These are phyloP conservation scores for Recurvirostra avosetta DNA, from an alignment of 2,113 vertebrate species.

Conservation along the genomic window DNA sequence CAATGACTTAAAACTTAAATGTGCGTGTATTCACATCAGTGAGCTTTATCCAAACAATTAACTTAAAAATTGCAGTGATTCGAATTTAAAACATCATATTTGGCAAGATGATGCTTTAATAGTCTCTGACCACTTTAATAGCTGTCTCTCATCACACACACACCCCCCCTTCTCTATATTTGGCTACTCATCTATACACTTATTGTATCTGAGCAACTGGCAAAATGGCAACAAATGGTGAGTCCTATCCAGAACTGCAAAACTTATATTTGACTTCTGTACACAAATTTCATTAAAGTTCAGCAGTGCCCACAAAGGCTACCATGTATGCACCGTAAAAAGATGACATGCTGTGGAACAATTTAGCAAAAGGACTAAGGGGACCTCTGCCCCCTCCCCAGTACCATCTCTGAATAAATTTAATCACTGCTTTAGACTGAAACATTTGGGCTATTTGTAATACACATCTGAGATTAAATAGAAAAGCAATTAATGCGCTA, in stretches of 20 bases:
- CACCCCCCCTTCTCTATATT: background rate
- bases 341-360: background rate
- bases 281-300: background rate
- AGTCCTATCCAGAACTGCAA: background rate
- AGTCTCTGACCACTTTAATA: background rate
- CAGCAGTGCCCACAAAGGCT: background rate
- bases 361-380: background rate
- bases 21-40: background rate
- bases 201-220: background rate
- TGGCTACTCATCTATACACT: background rate
- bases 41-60: background rate
- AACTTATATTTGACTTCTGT: background rate
- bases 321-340: background rate
- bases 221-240: background rate
- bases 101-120: background rate
- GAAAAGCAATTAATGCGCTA: background rate
- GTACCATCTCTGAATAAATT: background rate
- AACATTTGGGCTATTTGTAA: background rate
- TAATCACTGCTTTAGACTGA: background rate
- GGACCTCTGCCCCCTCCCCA: background rate
- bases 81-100: background rate
- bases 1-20: background rate
- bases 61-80: background rate
- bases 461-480: background rate
- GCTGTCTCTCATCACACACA: background rate